A percentile compares a stretch with the other conserved stretches of the same genome.
Evolutionary conservation across 2,888 invertebrate genomes (phyloP).

Genomic region (Ichneumoninae sp.): DNA sequence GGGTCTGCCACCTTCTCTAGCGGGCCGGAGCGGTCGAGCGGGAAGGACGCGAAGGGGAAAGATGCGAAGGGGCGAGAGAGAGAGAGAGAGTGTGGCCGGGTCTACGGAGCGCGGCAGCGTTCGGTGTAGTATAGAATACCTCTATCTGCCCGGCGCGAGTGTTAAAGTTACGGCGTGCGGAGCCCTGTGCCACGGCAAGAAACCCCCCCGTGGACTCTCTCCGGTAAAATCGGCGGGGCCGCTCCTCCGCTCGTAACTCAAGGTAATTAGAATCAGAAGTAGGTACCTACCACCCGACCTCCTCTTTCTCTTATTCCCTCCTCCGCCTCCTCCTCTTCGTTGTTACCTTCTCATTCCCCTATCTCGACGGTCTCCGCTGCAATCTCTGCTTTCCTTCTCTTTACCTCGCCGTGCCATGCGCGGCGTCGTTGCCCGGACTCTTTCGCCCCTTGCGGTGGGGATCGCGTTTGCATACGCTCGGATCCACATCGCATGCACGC

Average conservation of each 20-base stretch:
- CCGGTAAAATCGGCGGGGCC: constrained; percentile 63
- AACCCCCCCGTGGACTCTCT: constrained; percentile 56
- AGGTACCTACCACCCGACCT: constrained; percentile 68
- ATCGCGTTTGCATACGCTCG: constrained; percentile 53
- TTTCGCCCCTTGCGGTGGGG: constrained; percentile 44
- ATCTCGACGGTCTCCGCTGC: constrained; percentile 14
- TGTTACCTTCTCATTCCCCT: constrained; percentile 1
- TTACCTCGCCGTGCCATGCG: constrained; percentile 34
- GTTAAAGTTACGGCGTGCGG: constrained; percentile 67
- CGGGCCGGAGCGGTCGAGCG: too few relatives aligned
- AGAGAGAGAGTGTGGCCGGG: not conserved
- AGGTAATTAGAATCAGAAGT: constrained; percentile 71
- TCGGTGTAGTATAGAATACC: constrained; percentile 31
- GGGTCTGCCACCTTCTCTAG: constrained; percentile 8
- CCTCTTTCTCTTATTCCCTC: constrained; percentile 53
- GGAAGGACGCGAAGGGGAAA: too few relatives aligned
- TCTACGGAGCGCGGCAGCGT: not conserved
- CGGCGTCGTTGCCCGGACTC: constrained; percentile 11
- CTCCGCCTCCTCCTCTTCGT: constrained; percentile 32
- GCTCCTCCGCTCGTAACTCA: constrained; percentile 70
- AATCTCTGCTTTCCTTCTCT: constrained; percentile 22
- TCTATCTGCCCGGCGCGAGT: constrained; percentile 56
- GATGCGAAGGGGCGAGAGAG: too few relatives aligned
- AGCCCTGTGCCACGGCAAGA: constrained; percentile 56
- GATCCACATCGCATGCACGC: constrained; percentile 41